Conservation (phyloP, 2,797 vertebrate species). For the Rhabdophis nuchalis region DNA sequence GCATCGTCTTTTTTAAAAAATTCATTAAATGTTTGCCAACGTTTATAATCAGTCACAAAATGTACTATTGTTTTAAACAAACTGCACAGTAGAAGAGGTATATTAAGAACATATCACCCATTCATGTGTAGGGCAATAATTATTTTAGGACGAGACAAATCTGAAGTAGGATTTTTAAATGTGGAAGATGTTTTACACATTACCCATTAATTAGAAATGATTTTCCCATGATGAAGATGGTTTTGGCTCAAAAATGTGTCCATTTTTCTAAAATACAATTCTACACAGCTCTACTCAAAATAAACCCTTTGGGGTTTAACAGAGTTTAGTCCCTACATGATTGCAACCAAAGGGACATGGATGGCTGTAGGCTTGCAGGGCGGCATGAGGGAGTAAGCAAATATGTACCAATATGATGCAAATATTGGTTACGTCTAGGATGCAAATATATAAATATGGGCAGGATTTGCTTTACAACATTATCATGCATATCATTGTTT, state of each 20-base stretch:
- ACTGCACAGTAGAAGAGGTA: constrained; percentile 3
- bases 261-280: not conserved
- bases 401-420: not conserved
- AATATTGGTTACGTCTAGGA: not conserved
- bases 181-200: not conserved
- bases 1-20: constrained; percentile 16
- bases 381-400: not conserved
- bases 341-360: not conserved
- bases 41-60: constrained; percentile 25
- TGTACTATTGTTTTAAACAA: constrained; percentile 28
- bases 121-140: not conserved
- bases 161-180: not conserved
- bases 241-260: not conserved
- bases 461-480: not conserved
- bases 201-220: not conserved
- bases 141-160: not conserved
- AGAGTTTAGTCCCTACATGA: not conserved
- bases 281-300: not conserved
- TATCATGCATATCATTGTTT: not conserved
- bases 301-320: not conserved
- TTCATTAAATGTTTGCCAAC: constrained; percentile 39
- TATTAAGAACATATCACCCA: constrained; percentile 19
- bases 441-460: not conserved
- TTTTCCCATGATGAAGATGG: not conserved
- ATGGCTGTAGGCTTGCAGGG: not conserved